Evolutionary conservation across 2,113 vertebrate species (phyloP), one percentile per base, ranked within the genome.

Genomic region (Hypanus sabinus): DNA sequence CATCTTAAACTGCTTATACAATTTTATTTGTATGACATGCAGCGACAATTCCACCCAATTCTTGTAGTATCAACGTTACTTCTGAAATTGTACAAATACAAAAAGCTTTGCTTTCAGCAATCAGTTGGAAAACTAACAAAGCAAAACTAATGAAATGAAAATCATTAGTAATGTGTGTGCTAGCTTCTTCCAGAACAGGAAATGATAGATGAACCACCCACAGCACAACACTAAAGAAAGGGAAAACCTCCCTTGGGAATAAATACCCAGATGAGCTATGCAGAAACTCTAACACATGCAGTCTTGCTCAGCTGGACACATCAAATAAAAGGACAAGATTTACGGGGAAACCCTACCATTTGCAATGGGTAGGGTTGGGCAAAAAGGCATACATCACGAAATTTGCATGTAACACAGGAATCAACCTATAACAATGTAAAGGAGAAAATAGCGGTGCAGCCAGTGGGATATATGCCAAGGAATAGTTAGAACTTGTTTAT

Each of bases 231-330:
- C 38, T 30, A 36, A 73, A 93, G 91, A 71, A 93, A 93, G 36
- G 22, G 2, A 27, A 75, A 93, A 14, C 91, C 70, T 75, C 24
- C 91, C 36, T 55, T 71, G 70, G 70, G 91, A 93, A 75, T 22
- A 93, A 46, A 70, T 92, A 38, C 65, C 68, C 90, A 71, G 65
- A 38, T 46, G 90, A 71, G 90, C 68, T 55, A 75, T 55, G 20
- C 73, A 73, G 68, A 93, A 75, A 73, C 46, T 73, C 91, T 55
- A 70, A 91, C 62, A 65, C 88, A 10, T 16, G 65, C 88, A 36
- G 88, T 6, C 91, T 75, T 75, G 70, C 36, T 93, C 70, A 93
- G 91, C 36, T 93, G 91, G 91, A 93, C 70, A 75, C 68, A 38
- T 30, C 91, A 93, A 71, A 46, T 38, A 93, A 73, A 30, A 93